These are phyloP conservation scores for Rotaria macrura DNA, from an alignment of 2,888 invertebrate species.

Conservation along the genomic window DNA sequence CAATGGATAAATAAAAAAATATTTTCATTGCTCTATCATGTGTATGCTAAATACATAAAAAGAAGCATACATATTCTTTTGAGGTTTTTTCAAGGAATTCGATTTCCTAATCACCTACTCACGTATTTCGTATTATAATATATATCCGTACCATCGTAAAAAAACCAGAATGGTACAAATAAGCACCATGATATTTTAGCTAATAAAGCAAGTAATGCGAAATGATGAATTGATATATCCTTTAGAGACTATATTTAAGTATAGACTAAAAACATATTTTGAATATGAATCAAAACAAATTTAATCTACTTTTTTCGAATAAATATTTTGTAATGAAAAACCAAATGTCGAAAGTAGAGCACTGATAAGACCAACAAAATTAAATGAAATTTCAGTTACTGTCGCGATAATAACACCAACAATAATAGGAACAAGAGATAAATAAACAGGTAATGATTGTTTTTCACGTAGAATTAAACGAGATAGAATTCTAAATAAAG, in stretches of 20 bases:
- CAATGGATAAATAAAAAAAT: constrained; percentile 58
- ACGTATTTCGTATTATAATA: constrained; percentile 59
- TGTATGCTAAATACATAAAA: background rate
- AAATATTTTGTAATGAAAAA: constrained; percentile 83
- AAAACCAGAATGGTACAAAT: constrained; percentile 73
- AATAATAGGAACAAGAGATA: constrained; percentile 78
- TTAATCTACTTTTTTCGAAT: constrained; percentile 71
- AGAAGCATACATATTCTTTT: background rate
- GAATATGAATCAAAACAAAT: too few relatives aligned
- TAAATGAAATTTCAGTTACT: constrained; percentile 80
- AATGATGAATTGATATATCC: constrained; percentile 77
- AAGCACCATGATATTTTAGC: constrained; percentile 67
- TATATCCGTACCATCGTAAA: constrained; percentile 60
- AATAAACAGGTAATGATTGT: constrained; percentile 59
- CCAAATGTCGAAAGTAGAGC: constrained; percentile 79
- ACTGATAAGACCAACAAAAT: constrained; percentile 69
- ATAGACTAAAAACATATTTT: too few relatives aligned
- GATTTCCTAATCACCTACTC: constrained; percentile 44
- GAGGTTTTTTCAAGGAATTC: background rate
- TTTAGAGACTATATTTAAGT: constrained; percentile 64
- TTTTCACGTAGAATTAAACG: constrained; percentile 63
- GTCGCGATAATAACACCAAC: constrained; percentile 80
- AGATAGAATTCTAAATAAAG: constrained; percentile 56
- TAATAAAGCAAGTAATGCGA: constrained; percentile 69
- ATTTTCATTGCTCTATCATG: constrained; percentile 34